Percentiles rank a stretch among this genome's conserved stretches.
Conservation (phyloP, 2,888 invertebrate genomes). For the Ernsta delagoae region DNA sequence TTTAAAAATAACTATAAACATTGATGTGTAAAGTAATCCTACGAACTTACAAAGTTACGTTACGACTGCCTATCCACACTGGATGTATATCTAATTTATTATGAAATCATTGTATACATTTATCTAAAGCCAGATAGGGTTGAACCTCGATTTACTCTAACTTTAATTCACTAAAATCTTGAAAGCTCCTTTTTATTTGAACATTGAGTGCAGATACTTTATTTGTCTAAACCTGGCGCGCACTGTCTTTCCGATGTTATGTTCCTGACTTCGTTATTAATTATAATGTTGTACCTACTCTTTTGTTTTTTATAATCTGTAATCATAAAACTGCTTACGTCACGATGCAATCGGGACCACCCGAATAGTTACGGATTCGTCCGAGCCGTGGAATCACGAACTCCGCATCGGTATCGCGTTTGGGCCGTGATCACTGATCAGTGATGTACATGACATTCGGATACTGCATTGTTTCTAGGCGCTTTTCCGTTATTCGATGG, state of each 20-base stretch:
- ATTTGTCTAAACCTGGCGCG: slow-evolving; percentile 82
- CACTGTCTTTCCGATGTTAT: slow-evolving; percentile 61
- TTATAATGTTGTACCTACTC: slow-evolving; percentile 44
- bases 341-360: slow-evolving; percentile 51
- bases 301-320: slow-evolving; percentile 47
- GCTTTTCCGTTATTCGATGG: slow-evolving; percentile 31
- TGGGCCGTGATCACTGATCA: no score
- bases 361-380: slow-evolving; percentile 45
- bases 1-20: slow-evolving; percentile 58
- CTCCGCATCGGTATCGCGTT: slow-evolving; percentile 39
- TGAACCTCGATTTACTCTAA: slow-evolving; percentile 77
- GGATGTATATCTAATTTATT: slow-evolving; percentile 44
- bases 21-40: slow-evolving; percentile 63
- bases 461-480: slow-evolving; percentile 33
- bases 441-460: slow-evolving; percentile 41
- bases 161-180: slow-evolving; percentile 79
- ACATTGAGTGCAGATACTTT: slow-evolving; percentile 83
- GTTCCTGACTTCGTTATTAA: slow-evolving; percentile 41
- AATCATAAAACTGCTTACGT: slow-evolving; percentile 51
- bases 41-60: slow-evolving; percentile 61
- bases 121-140: slow-evolving; percentile 82
- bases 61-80: slow-evolving; percentile 46
- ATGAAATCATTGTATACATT: slow-evolving; percentile 81
- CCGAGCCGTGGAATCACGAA: slow-evolving; percentile 45
- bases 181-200: slow-evolving; percentile 85